A percentile compares a stretch with the other conserved stretches of the same genome.
Conservation (phyloP, 1,140 invertebrate species). For the Conus betulinus region DNA sequence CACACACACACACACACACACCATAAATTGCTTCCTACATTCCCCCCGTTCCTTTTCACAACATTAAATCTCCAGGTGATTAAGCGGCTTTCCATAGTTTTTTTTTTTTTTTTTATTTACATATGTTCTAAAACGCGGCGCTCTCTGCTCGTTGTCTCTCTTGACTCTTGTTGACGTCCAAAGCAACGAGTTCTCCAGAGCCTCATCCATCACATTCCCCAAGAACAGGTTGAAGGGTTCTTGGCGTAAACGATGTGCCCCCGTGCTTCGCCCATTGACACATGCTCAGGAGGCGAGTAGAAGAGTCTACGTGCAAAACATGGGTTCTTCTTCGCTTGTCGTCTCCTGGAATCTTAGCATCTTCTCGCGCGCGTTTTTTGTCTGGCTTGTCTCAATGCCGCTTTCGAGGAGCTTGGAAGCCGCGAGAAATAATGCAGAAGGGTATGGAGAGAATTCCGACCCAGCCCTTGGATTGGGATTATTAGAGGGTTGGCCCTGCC, state of each 20-base stretch:
- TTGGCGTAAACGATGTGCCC: slow-evolving; percentile 1
- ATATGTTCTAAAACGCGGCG: neutral
- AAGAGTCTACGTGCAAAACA: slow-evolving; percentile 12
- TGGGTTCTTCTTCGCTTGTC: neutral
- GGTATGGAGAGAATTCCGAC: no score
- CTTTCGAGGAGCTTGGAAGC: neutral
- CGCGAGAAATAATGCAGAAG: neutral
- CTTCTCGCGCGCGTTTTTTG: neutral
- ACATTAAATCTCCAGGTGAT: no score
- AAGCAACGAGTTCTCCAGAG: neutral
- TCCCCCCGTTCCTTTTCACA: no score
- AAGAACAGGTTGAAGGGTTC: neutral
- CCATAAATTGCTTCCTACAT: no score
- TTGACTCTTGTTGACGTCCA: neutral
- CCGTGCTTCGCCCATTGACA: slow-evolving; percentile 19
- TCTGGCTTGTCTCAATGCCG: slow-evolving; percentile 3
- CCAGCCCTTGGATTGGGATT: no score
- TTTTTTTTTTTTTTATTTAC: no score
- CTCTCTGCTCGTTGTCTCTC: neutral
- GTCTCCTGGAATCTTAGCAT: neutral
- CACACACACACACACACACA: no score
- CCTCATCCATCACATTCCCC: neutral
- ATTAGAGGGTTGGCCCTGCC: no score
- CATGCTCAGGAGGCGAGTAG: neutral
- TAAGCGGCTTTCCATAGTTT: no score